These are phyloP conservation scores for Melanotaenia parkinsoni DNA, from an alignment of 2,797 vertebrate species.

Conservation along the genomic window DNA sequence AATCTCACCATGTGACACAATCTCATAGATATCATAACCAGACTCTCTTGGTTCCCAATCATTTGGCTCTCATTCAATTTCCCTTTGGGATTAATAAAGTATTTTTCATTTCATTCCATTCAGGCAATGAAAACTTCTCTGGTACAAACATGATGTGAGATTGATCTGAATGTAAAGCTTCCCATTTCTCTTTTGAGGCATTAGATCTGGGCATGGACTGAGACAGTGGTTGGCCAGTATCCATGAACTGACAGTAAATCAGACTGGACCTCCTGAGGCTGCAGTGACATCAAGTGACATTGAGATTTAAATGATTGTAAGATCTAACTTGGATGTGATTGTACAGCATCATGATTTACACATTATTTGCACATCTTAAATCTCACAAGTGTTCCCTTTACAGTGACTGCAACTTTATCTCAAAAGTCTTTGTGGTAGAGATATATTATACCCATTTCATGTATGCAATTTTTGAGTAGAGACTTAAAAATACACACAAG, in stretches of 20 bases:
- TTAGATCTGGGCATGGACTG: conserved; percentile 32
- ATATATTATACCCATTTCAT: too few species aligned
- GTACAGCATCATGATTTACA: background rate
- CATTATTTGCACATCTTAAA: too few species aligned
- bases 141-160: conserved; percentile 54
- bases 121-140: conserved; percentile 67
- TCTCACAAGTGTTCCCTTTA: background rate
- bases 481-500: background rate
- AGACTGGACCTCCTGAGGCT: conserved; percentile 44
- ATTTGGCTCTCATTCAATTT: too few species aligned
- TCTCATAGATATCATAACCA: conserved; percentile 52
- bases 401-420: background rate
- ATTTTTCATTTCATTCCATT: too few species aligned
- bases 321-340: conserved; percentile 27
- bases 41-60: conserved; percentile 40
- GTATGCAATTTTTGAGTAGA: background rate
- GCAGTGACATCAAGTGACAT: conserved; percentile 44
- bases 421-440: background rate
- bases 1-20: conserved; percentile 50
- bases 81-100: too few species aligned
- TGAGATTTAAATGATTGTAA: conserved; percentile 44
- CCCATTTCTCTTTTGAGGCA: conserved; percentile 36
- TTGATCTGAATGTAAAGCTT: conserved; percentile 64
- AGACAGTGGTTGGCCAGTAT: conserved; percentile 47
- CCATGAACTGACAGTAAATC: conserved; percentile 50